Evolutionary conservation across 1,140 invertebrate genomes (phyloP), one percentile per base, ranked within the genome.

Genomic region (Neelides sp.): DNA sequence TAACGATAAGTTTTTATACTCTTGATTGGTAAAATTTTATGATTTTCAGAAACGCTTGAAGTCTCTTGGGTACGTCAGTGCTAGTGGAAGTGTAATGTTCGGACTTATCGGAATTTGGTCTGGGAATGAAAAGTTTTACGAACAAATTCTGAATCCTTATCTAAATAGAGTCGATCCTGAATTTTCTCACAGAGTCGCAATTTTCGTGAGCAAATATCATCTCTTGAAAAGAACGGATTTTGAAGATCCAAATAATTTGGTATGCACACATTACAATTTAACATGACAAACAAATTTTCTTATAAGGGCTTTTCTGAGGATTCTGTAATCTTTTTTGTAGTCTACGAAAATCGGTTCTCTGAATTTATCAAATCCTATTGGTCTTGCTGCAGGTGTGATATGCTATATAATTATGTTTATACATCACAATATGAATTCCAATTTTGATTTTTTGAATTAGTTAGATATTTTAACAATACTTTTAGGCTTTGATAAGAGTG

Each of bases 401-500:
- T n/a, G n/a, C n/a, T n/a, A n/a, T n/a, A n/a, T n/a, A n/a, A n/a
- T n/a, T n/a, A n/a, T n/a, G n/a, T n/a, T n/a, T n/a, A n/a, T n/a
- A n/a, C n/a, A n/a, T n/a, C n/a, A n/a, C n/a, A n/a, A n/a, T n/a
- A n/a, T n/a, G n/a, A n/a, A n/a, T n/a, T n/a, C n/a, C n/a, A n/a
- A n/a, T n/a, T n/a, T n/a, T n/a, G n/a, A n/a, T n/a, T n/a, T n/a
- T n/a, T n/a, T n/a, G n/a, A n/a, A n/a, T n/a, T n/a, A n/a, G n/a
- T n/a, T n/a, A n/a, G n/a, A n/a, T n/a, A n/a, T n/a, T n/a, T n/a
- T n/a, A n/a, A n/a, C n/a, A n/a, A n/a, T n/a, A n/a, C n/a, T n/a
- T n/a, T n/a, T n/a, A n/a, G n/a, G 95, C 2, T 98, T 97, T 73
- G 95, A 98, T 67, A 98, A 98, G 66, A 79, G 98, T 69, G 94